Percentiles rank a stretch among this genome's conserved stretches.
phyloP scores from a whole-genome alignment of 92 coral and sea anemone genomes.

The Siderastrea siderea region DNA sequence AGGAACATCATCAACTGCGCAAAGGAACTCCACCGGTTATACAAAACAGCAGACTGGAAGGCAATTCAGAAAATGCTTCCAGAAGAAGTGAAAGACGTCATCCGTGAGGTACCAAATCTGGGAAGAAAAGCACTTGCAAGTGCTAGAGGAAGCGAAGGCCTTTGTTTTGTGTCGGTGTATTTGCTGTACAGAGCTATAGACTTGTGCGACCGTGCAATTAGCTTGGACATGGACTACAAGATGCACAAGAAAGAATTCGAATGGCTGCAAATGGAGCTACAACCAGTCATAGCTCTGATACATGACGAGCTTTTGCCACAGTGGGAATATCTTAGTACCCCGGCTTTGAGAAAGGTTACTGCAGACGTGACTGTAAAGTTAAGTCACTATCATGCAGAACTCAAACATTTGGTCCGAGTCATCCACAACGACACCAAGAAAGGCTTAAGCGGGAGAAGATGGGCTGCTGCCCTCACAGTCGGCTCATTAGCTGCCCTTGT shows the following conservation, averaged over 20 bases:
- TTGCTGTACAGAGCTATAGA: background rate
- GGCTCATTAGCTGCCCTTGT: background rate
- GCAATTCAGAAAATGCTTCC: background rate
- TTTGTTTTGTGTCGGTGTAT: background rate
- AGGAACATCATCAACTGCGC: constrained; percentile 4
- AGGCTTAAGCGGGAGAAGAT: no score
- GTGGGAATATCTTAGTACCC: background rate
- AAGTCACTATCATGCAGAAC: background rate
- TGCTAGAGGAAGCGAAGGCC: background rate
- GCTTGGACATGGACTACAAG: constrained; percentile 4
- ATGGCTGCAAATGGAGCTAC: constrained; percentile 2
- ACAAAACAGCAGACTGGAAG: constrained; percentile 3
- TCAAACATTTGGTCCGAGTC: background rate
- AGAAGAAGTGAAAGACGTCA: background rate
- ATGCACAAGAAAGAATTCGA: constrained; percentile 18
- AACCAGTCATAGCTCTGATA: background rate
- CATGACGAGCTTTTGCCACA: background rate
- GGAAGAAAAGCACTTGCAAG: background rate
- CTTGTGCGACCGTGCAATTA: background rate
- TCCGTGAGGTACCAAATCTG: background rate
- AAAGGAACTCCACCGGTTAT: constrained; percentile 1
- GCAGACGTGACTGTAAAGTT: background rate
- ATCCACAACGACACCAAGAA: background rate
- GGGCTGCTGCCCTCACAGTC: background rate
- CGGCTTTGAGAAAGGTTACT: background rate